These are phyloP conservation scores for Rhabdophis nuchalis DNA, from an alignment of 2,797 vertebrate genomes.

Conservation along the genomic window DNA sequence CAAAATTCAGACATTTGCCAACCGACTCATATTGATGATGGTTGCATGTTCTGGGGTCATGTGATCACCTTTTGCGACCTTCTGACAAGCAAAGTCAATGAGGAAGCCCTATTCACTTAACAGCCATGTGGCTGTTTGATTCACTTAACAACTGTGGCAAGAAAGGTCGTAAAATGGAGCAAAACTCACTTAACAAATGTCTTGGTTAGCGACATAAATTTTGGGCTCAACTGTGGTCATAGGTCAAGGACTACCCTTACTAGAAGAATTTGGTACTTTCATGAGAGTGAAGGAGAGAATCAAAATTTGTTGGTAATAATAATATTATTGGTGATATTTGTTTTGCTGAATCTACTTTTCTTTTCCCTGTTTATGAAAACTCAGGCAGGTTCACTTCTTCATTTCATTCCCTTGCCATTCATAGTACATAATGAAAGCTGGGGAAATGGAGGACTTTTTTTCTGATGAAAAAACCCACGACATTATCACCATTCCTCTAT, in stretches of 20 bases:
- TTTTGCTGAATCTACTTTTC: neutral
- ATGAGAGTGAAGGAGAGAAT: neutral
- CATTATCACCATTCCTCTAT: neutral
- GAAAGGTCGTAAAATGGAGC: neutral
- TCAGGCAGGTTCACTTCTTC: neutral
- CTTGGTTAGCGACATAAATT: neutral
- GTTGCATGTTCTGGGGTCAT: neutral
- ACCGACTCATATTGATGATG: neutral
- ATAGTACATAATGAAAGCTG: neutral
- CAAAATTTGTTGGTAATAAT: neutral
- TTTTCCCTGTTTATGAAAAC: neutral
- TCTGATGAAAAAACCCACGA: neutral
- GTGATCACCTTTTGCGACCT: neutral
- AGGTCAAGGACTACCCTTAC: neutral
- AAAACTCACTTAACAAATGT: neutral
- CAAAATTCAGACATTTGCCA: neutral
- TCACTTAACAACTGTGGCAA: neutral
- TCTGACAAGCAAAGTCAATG: neutral
- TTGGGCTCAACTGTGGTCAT: neutral
- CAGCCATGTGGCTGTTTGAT: neutral
- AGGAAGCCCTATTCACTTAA: neutral
- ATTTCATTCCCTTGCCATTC: neutral
- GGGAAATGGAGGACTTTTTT: neutral
- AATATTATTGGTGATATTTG: neutral
- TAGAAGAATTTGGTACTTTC: neutral